Percentiles rank a stretch among this genome's conserved stretches.
phyloP scores from a whole-genome alignment of 2,113 vertebrate genomes.

The Crypturellus undulatus region DNA sequence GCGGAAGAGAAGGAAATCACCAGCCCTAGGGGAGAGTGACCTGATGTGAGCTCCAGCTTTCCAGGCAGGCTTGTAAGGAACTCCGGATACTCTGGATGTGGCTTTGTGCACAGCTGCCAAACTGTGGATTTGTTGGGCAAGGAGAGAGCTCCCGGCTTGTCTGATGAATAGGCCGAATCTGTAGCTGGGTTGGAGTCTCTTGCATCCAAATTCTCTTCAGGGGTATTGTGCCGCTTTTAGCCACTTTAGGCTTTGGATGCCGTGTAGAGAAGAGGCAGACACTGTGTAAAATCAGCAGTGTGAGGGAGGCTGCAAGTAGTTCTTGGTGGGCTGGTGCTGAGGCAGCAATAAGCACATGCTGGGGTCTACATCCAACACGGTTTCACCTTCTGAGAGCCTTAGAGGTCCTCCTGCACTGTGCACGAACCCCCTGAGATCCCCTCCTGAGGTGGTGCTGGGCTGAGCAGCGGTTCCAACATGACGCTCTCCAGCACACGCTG shows the following conservation, averaged over 20 bases:
- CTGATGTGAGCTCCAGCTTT: not conserved
- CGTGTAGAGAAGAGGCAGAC: not conserved
- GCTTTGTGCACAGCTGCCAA: not conserved
- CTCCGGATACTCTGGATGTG: not conserved
- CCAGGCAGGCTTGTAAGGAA: not conserved
- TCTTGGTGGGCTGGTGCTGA: not conserved
- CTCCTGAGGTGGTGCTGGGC: not conserved
- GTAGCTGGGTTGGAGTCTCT: not conserved
- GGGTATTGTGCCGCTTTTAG: not conserved
- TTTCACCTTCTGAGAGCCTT: not conserved
- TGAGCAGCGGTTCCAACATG: not conserved
- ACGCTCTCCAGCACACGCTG: not conserved
- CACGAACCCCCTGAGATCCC: not conserved
- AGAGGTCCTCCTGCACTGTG: not conserved
- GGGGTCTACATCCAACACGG: not conserved
- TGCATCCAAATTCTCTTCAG: slow-evolving; percentile 5
- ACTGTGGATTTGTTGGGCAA: not conserved
- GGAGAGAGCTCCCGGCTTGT: not conserved
- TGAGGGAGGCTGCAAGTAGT: not conserved
- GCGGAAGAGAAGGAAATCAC: not conserved
- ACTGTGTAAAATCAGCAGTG: not conserved
- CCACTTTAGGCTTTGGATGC: slow-evolving; percentile 25
- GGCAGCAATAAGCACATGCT: not conserved
- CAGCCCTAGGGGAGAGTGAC: not conserved
- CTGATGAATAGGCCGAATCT: not conserved